Evolutionary conservation across 2,888 invertebrate species (phyloP).

Genomic region (Drosophila suboccidentalis): DNA sequence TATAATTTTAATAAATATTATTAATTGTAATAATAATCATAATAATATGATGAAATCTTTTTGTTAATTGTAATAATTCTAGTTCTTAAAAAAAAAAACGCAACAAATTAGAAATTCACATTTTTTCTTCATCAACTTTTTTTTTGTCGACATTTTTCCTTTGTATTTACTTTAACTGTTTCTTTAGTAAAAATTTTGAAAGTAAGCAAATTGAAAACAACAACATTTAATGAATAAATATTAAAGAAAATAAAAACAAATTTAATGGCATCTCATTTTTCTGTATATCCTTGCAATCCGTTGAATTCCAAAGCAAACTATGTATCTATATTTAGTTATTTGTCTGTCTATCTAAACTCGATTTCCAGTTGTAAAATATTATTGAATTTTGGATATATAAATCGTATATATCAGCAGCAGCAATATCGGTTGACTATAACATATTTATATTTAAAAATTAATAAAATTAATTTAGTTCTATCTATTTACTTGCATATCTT

Average conservation of each 20-base stretch:
- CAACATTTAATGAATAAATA: conserved; percentile 61
- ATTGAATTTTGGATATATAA: too few species aligned
- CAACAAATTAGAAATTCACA: conserved; percentile 11
- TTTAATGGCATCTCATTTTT: conserved; percentile 41
- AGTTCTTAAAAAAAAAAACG: conserved; percentile 49
- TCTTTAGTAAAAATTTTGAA: conserved; percentile 69
- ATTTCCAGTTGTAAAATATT: too few species aligned
- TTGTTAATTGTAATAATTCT: conserved; percentile 65
- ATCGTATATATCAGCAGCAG: background rate
- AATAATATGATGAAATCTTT: conserved; percentile 29
- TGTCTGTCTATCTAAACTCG: too few species aligned
- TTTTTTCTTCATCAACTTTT: conserved; percentile 26
- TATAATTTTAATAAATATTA: conserved; percentile 45
- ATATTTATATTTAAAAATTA: background rate
- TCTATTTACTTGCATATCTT: too few species aligned
- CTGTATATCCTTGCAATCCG: conserved; percentile 15
- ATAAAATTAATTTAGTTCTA: too few species aligned
- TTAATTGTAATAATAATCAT: conserved; percentile 18
- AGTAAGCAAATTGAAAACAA: conserved; percentile 64
- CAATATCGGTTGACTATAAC: background rate
- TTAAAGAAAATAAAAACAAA: conserved; percentile 32
- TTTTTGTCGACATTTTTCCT: conserved; percentile 32
- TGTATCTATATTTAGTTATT: background rate
- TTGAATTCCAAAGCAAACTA: background rate
- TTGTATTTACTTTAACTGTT: conserved; percentile 56